Evolutionary conservation across 2,113 vertebrate species (phyloP).

Genomic region (Tauraco erythrolophus): DNA sequence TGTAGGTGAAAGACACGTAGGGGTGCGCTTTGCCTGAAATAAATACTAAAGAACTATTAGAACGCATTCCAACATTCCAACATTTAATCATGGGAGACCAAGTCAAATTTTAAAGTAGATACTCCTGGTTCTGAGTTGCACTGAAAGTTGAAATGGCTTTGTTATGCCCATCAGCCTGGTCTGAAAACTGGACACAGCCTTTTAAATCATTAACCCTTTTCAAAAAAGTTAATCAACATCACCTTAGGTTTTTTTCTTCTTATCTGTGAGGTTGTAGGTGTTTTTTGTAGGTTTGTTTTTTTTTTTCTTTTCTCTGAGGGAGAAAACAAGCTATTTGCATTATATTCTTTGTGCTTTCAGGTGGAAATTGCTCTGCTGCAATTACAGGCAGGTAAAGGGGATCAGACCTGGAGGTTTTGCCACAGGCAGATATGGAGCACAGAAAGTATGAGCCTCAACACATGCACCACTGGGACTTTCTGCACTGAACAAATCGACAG

Average conservation of each 20-base stretch:
- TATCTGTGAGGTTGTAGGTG: background rate
- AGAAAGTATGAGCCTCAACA: background rate
- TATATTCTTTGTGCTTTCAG: background rate
- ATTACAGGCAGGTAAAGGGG: background rate
- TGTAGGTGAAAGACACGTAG: background rate
- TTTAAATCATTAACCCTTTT: background rate
- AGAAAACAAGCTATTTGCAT: background rate
- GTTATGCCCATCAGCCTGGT: background rate
- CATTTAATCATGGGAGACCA: background rate
- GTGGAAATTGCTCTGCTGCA: background rate
- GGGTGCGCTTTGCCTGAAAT: background rate
- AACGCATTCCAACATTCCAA: background rate
- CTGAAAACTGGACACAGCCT: background rate
- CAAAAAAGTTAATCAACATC: background rate
- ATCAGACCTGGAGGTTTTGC: background rate
- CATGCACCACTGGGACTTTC: rapidly evolving
- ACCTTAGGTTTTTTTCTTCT: background rate
- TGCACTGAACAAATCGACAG: background rate
- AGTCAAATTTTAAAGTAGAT: background rate
- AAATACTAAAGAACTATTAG: background rate
- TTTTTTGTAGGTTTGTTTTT: background rate
- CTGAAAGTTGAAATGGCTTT: background rate
- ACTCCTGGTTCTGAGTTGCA: background rate
- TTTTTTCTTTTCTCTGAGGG: background rate
- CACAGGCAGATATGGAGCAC: background rate